Conservation (phyloP, 2,888 invertebrate genomes). For the Tolmerus cingulatus region DNA sequence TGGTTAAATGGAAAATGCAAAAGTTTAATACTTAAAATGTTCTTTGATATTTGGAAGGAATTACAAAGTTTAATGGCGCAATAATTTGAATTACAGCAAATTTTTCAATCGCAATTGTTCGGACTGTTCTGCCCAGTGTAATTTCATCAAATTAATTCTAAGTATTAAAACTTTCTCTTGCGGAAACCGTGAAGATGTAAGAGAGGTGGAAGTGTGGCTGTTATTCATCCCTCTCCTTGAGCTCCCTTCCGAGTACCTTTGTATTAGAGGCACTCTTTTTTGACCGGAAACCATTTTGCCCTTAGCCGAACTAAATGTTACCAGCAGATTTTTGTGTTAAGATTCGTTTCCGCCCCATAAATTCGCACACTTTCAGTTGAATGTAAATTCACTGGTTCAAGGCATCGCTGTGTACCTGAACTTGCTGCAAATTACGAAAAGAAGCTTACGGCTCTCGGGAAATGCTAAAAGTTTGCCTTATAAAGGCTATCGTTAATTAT, state of each 20-base stretch:
- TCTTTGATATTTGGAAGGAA: neutral
- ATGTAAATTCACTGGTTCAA: constrained; percentile 4
- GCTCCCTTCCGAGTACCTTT: neutral
- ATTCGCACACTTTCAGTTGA: constrained; percentile 32
- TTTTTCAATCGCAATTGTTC: constrained; percentile 10
- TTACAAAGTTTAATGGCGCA: neutral
- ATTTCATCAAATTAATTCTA: neutral
- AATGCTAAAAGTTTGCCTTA: constrained; percentile 6
- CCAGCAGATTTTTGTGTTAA: constrained; percentile 40
- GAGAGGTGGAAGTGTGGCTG: neutral
- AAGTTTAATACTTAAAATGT: neutral
- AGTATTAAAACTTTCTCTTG: constrained; percentile 19
- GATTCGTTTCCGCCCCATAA: constrained; percentile 44
- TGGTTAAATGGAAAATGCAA: neutral
- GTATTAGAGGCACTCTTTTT: neutral
- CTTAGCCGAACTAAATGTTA: neutral
- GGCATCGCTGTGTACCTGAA: constrained; percentile 4
- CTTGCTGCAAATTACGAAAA: constrained; percentile 23
- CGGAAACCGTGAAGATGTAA: neutral
- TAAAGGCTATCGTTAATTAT: constrained; percentile 38
- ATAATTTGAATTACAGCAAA: constrained; percentile 4
- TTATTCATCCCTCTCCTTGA: neutral
- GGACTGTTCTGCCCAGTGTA: neutral
- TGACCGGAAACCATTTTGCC: neutral
- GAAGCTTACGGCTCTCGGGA: neutral